Percentiles rank a stretch among this genome's conserved stretches.
These are phyloP conservation scores for Paedocypris sp. DNA, from an alignment of 2,113 vertebrate genomes.

Conservation along the genomic window DNA sequence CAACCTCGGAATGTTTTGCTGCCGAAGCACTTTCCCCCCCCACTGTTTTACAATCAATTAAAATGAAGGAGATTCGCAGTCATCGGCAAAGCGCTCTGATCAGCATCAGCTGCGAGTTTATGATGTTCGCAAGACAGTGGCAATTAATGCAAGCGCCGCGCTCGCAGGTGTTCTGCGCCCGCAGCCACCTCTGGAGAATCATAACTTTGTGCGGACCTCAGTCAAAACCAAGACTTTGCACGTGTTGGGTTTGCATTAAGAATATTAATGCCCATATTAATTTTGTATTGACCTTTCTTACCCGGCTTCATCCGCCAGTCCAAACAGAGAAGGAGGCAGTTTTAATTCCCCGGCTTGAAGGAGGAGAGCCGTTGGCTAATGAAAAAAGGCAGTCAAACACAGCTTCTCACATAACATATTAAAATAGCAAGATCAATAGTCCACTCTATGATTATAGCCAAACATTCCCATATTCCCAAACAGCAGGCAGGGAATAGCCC, in stretches of 20 bases:
- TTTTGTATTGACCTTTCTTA: slow-evolving; percentile 65
- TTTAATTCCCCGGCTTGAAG: slow-evolving; percentile 51
- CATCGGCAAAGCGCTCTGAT: slow-evolving; percentile 34
- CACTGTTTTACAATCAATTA: slow-evolving; percentile 57
- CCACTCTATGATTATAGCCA: slow-evolving; percentile 33
- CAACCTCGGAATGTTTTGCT: slow-evolving; percentile 47
- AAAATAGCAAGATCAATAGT: slow-evolving; percentile 40
- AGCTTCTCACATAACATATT: slow-evolving; percentile 38
- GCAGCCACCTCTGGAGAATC: slow-evolving; percentile 6
- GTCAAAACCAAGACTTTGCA: slow-evolving; percentile 47
- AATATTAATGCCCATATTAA: slow-evolving; percentile 65
- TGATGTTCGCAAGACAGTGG: slow-evolving; percentile 27
- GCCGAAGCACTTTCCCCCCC: slow-evolving; percentile 49
- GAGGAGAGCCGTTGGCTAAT: slow-evolving; percentile 34
- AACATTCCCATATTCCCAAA: slow-evolving; percentile 24
- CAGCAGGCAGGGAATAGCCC: slow-evolving; percentile 19
- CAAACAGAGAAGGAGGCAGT: slow-evolving; percentile 51
- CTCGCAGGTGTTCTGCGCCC: neutral
- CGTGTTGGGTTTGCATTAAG: slow-evolving; percentile 51
- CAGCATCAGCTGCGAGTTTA: slow-evolving; percentile 38
- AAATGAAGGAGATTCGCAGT: slow-evolving; percentile 28
- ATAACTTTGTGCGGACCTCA: slow-evolving; percentile 51
- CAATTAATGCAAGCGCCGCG: neutral
- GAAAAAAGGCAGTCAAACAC: slow-evolving; percentile 40
- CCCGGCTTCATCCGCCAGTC: slow-evolving; percentile 42